Percentiles rank a stretch among this genome's conserved stretches.
These are phyloP conservation scores for Emydura subglobosa DNA, from an alignment of 2,113 vertebrate species.

Conservation along the genomic window DNA sequence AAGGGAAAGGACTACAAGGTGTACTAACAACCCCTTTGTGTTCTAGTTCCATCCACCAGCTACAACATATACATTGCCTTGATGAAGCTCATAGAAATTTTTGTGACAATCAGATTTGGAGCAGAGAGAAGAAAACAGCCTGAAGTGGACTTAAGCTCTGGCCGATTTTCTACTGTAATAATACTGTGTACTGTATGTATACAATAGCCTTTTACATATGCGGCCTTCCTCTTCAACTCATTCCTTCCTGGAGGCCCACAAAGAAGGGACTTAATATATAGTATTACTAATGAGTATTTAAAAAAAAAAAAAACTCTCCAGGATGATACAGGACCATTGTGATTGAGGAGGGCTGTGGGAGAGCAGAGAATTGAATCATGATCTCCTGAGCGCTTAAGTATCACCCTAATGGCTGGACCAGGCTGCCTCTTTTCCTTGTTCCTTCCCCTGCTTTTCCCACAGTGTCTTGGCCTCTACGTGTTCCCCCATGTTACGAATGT, in stretches of 20 bases:
- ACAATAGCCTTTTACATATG: neutral
- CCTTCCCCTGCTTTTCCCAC: neutral
- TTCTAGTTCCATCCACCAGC: neutral
- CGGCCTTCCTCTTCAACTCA: neutral
- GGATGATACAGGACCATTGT: no score
- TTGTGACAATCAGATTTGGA: rapidly evolving
- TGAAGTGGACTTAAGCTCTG: neutral
- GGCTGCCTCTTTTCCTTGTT: neutral
- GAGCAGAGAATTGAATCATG: no score
- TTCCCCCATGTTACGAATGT: rapidly evolving
- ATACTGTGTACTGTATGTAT: rapidly evolving
- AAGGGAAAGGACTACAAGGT: neutral
- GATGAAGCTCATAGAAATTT: neutral
- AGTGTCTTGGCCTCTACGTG: neutral
- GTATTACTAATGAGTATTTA: neutral
- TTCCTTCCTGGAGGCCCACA: neutral
- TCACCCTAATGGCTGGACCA: no score
- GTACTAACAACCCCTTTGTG: neutral
- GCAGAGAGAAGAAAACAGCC: constrained; percentile 19
- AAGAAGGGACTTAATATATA: neutral
- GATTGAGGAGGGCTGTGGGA: no score
- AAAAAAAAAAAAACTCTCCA: neutral
- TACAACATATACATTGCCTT: neutral
- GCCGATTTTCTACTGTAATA: neutral
- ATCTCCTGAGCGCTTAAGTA: no score